phyloP scores from a whole-genome alignment of 2,113 vertebrate species.

The Gavia stellata region DNA sequence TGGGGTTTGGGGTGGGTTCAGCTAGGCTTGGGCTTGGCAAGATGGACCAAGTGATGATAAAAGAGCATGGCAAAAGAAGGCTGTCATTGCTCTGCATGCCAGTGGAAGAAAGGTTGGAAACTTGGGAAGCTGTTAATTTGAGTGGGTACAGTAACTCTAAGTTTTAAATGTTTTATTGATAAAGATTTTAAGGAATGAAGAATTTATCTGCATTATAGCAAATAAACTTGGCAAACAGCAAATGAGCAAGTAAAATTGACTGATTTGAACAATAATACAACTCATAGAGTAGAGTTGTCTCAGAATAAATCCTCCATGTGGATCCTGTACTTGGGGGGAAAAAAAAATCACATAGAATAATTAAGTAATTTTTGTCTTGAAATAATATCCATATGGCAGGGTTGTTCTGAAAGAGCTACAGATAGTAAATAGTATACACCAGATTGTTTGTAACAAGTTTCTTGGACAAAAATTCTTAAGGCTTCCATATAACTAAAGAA shows the following conservation, averaged over 20 bases:
- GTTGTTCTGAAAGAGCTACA: background rate
- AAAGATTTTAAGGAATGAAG: background rate
- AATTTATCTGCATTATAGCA: background rate
- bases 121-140: background rate
- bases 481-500: background rate
- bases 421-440: background rate
- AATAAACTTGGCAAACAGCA: background rate
- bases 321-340: background rate
- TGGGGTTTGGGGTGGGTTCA: background rate
- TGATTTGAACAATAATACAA: background rate
- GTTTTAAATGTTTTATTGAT: background rate
- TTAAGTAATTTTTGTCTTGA: background rate
- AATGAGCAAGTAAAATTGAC: background rate
- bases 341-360: background rate
- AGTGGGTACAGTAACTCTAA: background rate
- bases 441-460: background rate
- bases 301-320: background rate
- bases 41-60: background rate
- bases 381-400: background rate
- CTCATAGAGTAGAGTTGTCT: background rate
- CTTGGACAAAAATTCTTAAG: background rate
- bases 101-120: background rate
- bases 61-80: background rate
- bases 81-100: background rate
- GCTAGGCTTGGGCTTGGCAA: background rate